Conservation (phyloP, 2,888 invertebrate genomes). For the Ornithoptera alexandrae region DNA sequence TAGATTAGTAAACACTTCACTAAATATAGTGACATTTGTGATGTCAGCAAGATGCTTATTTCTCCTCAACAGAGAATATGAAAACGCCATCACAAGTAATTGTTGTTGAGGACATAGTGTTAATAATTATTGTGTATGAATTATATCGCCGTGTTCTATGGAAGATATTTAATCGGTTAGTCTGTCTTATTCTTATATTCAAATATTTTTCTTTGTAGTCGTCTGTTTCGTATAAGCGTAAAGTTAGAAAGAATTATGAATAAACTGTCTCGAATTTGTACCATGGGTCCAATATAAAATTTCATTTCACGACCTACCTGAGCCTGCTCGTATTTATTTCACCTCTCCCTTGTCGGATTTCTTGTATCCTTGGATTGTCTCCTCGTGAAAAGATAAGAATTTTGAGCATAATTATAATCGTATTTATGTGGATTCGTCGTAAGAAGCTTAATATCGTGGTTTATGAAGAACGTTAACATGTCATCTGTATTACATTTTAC, state of each 20-base stretch:
- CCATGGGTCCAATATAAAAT: slow-evolving; percentile 9
- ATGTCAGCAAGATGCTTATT: no score
- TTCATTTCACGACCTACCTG: slow-evolving; percentile 7
- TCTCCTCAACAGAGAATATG: no score
- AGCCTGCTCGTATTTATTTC: slow-evolving; percentile 2
- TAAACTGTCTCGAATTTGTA: background rate
- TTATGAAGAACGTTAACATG: slow-evolving; percentile 1
- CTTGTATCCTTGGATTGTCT: slow-evolving; percentile 5
- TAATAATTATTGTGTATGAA: no score
- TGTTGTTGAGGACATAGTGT: no score
- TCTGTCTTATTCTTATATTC: no score
- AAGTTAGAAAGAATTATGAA: background rate
- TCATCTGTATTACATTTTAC: background rate
- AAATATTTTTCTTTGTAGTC: no score
- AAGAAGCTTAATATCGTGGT: slow-evolving; percentile 5
- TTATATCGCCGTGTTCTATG: no score
- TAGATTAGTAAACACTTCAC: no score
- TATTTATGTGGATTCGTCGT: slow-evolving; percentile 24
- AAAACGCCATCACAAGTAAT: no score
- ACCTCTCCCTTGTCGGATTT: slow-evolving; percentile 14
- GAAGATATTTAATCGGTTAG: no score
- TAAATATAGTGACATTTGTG: no score
- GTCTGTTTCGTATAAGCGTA: background rate
- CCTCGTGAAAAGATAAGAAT: slow-evolving; percentile 16
- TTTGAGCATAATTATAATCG: slow-evolving; percentile 20